Percentiles rank a stretch among this genome's conserved stretches.
Evolutionary conservation across 2,113 vertebrate genomes (phyloP).

Genomic region (Trochalopteron elliotii): DNA sequence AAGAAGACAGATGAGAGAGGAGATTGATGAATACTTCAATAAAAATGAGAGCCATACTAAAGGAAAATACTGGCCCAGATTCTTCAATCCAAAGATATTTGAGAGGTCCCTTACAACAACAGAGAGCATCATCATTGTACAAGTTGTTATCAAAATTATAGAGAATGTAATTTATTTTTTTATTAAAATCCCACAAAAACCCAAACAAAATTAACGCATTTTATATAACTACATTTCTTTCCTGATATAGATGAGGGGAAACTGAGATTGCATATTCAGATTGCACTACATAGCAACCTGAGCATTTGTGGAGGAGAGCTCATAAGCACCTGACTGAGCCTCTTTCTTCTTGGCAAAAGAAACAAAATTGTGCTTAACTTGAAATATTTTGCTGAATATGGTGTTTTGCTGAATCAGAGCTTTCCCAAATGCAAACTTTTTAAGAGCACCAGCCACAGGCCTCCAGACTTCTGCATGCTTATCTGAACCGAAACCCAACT

Average conservation of each 20-base stretch:
- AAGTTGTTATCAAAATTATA: background rate
- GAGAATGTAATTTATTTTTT: background rate
- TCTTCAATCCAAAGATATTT: background rate
- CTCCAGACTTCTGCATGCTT: slow-evolving; percentile 5
- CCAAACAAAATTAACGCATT: background rate
- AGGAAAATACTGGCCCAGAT: background rate
- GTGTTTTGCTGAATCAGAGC: slow-evolving; percentile 25
- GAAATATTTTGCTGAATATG: background rate
- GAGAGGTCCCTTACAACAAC: background rate
- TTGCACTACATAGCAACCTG: background rate
- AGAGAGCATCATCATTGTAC: background rate
- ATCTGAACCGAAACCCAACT: background rate
- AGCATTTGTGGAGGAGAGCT: background rate
- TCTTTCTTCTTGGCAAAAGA: background rate
- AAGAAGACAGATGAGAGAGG: background rate
- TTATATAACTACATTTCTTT: background rate
- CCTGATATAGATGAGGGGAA: background rate
- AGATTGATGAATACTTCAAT: background rate
- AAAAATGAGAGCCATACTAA: background rate
- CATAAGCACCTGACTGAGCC: background rate
- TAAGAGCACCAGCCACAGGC: background rate
- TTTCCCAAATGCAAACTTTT: slow-evolving; percentile 8
- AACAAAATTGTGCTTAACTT: background rate
- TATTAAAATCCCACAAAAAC: background rate
- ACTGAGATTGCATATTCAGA: background rate